These are phyloP conservation scores for Crotalus horridus DNA, from an alignment of 2,113 vertebrate genomes.

Conservation along the genomic window DNA sequence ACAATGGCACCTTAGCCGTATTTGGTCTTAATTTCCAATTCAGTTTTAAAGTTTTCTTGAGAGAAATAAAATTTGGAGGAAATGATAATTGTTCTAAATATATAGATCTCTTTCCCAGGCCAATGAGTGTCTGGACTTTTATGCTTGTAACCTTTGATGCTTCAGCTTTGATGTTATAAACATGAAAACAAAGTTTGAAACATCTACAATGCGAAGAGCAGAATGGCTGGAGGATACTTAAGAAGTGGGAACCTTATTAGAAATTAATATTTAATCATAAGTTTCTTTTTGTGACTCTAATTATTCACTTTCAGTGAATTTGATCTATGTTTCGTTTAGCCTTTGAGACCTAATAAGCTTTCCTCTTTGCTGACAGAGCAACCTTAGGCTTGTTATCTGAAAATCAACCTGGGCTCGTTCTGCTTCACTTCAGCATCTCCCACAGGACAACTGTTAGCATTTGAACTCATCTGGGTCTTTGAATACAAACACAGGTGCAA, in stretches of 20 bases:
- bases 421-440: slow-evolving; percentile 23
- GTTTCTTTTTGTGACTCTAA: not conserved
- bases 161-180: not conserved
- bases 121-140: not conserved
- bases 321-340: not conserved
- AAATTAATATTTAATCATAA: not conserved
- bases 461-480: slow-evolving; percentile 26
- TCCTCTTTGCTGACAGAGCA: slow-evolving; percentile 24
- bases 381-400: not conserved
- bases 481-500: slow-evolving; percentile 21
- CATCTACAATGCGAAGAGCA: not conserved
- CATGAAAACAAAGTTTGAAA: not conserved
- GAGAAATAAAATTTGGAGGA: not conserved
- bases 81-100: not conserved
- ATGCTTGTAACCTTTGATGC: not conserved
- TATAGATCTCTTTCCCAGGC: not conserved
- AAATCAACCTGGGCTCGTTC: slow-evolving; percentile 20
- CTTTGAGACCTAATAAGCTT: slow-evolving; percentile 7
- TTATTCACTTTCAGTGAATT: not conserved
- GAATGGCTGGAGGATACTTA: not conserved
- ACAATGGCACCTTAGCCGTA: not conserved
- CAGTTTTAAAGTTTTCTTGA: not conserved
- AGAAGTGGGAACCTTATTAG: no score
- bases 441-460: slow-evolving; percentile 1
- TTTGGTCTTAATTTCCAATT: not conserved